Percentiles rank a stretch among this genome's conserved stretches.
Evolutionary conservation across 2,888 invertebrate species (phyloP).

Genomic region (Orthonevra nobilis): DNA sequence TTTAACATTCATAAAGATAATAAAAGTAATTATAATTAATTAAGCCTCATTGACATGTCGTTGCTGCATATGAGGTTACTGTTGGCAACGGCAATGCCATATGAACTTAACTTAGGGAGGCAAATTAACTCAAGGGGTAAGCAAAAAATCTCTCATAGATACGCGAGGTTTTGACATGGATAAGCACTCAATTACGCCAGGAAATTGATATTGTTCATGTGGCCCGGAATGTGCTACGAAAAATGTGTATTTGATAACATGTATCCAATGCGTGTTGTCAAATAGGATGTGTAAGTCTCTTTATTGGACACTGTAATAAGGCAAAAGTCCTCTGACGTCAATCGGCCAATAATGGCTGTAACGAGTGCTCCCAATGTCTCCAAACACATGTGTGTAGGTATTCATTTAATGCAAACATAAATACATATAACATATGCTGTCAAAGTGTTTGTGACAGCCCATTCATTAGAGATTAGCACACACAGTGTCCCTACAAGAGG

Average conservation of each 20-base stretch:
- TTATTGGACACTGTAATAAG: conserved; percentile 11
- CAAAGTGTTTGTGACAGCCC: conserved; percentile 16
- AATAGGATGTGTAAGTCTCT: conserved; percentile 4
- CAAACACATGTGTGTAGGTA: conserved; percentile 36
- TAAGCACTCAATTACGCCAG: conserved; percentile 56
- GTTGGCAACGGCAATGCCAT: no score
- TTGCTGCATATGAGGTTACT: background rate
- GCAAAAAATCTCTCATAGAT: background rate
- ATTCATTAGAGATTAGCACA: conserved; percentile 17
- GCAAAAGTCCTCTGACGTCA: conserved; percentile 50
- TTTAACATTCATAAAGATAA: conserved; percentile 48
- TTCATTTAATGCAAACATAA: conserved; percentile 35
- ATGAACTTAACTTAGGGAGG: no score
- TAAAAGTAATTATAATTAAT: conserved; percentile 55
- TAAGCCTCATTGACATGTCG: conserved; percentile 17
- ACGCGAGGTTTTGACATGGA: conserved; percentile 27
- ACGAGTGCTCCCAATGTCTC: conserved; percentile 20
- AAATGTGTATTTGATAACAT: conserved; percentile 26
- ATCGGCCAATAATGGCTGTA: conserved; percentile 36
- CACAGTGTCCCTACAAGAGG: background rate
- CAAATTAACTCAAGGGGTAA: no score
- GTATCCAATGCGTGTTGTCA: background rate
- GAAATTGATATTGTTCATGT: conserved; percentile 28
- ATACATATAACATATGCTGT: conserved; percentile 2
- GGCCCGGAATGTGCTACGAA: background rate